Conservation (phyloP, 2,797 vertebrate genomes). For the Mormyrus proboscirostris region DNA sequence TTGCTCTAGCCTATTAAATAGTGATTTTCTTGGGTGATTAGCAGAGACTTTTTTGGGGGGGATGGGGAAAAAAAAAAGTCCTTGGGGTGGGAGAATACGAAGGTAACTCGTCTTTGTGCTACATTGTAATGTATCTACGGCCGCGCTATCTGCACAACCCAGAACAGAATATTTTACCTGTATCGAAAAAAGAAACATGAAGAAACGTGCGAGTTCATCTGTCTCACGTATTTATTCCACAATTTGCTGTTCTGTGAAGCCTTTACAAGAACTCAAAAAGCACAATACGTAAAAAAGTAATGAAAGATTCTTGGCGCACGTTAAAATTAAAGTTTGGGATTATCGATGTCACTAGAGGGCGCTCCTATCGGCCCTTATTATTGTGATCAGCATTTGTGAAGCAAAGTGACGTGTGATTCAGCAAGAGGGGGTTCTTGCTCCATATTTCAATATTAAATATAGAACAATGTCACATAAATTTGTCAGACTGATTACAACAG, state of each 20-base stretch:
- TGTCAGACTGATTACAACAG: neutral
- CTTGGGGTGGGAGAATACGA: neutral
- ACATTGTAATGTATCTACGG: neutral
- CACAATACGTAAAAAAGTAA: neutral
- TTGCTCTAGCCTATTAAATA: neutral
- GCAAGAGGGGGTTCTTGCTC: neutral
- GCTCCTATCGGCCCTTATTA: neutral
- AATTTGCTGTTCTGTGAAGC: neutral
- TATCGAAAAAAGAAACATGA: neutral
- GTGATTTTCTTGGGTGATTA: neutral
- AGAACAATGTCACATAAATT: neutral
- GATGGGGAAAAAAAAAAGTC: neutral
- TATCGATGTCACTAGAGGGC: conserved; percentile 20
- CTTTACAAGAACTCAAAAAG: neutral
- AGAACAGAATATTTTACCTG: neutral
- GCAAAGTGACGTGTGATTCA: neutral
- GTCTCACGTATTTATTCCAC: conserved; percentile 6
- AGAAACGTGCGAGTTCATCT: neutral
- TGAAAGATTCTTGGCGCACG: neutral
- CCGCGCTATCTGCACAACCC: neutral
- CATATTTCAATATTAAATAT: neutral
- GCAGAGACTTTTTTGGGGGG: neutral
- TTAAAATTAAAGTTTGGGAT: conserved; percentile 23
- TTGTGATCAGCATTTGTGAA: neutral
- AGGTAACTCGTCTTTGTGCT: neutral